Evolutionary conservation across 2,888 invertebrate genomes (phyloP), one percentile per base, ranked within the genome.

Genomic region (Tromatobia lineatoria): DNA sequence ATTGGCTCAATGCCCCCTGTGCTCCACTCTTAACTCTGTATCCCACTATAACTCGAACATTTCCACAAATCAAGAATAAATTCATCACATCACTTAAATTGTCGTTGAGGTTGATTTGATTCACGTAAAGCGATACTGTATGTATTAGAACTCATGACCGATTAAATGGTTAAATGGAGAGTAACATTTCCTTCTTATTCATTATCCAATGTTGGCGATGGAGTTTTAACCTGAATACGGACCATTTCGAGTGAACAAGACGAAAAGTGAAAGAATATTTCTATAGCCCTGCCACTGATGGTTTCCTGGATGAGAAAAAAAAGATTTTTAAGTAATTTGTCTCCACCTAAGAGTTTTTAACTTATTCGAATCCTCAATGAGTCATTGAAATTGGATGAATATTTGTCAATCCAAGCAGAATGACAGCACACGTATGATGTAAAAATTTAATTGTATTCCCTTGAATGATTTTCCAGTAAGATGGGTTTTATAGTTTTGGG

Each of bases 1-100:
- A 85, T 85, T 82, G 85, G 82, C 82, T 85, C 71, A 73, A 50
- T 82, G 85, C 71, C 59, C 66, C 71, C 82, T 61, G 76, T 67
- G 10, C 75, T 85, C 59, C 74, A 54, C 25, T 74, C 76, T 42
- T n/a, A 15, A 13, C n/a, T 23, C 18, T 34, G 50, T 52, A 52
- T 25, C 61, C 42, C 18, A 25, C 13, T 59, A 61, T 45, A 52
- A 23, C 47, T 61, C 69, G 80, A 11, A 80, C 69, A 18, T 75
- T 52, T 42, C 15, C 61, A 23, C 54, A 18, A 74, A 74, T 70
- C 50, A 38, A 25, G 8, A 52, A 80, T 61, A 52, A 69, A 70
- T 80, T 69, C 75, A 61, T 61, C 38, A 6, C 79, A 64, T 71
- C 13, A 25, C 52, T 61, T 25, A 69, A 74, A 74, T 74, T 67